Conservation (phyloP, 92 coral and sea anemone species). For the Epizoanthus fatuus region DNA sequence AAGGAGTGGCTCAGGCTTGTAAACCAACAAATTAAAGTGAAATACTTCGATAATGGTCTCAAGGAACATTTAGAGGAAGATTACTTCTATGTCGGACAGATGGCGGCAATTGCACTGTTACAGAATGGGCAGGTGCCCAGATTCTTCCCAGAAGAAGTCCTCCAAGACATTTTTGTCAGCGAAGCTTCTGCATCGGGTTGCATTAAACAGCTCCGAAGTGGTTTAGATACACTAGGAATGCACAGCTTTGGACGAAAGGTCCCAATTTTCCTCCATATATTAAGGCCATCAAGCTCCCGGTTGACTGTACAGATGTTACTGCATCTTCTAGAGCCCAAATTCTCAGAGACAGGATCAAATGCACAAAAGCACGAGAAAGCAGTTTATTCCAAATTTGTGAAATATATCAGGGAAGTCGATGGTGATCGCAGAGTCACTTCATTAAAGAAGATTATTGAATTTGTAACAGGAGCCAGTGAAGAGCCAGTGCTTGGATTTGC, state of each 20-base stretch:
- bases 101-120: slow-evolving; percentile 68
- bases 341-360: not conserved
- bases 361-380: slow-evolving; percentile 33
- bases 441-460: slow-evolving; percentile 1
- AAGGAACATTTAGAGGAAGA: slow-evolving; percentile 70
- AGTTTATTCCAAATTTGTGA: slow-evolving; percentile 30
- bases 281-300: not conserved
- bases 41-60: slow-evolving; percentile 68
- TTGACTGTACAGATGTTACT: not conserved
- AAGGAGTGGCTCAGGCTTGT: slow-evolving; percentile 67
- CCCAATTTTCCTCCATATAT: not conserved
- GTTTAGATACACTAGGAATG: slow-evolving; percentile 70
- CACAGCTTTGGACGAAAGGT: slow-evolving; percentile 47
- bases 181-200: slow-evolving; percentile 26
- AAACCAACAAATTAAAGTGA: slow-evolving; percentile 50
- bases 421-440: slow-evolving; percentile 1
- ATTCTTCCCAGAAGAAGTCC: slow-evolving; percentile 53
- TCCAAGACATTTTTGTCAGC: slow-evolving; percentile 52
- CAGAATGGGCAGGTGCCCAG: slow-evolving; percentile 67
- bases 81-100: slow-evolving; percentile 61
- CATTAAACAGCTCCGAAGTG: slow-evolving; percentile 50
- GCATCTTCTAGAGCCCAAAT: slow-evolving; percentile 1
- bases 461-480: slow-evolving; percentile 34
- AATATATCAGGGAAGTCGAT: slow-evolving; percentile 43
- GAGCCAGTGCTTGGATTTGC: slow-evolving; percentile 39